Evolutionary conservation across 2,888 invertebrate species (phyloP).

Genomic region (Catocala fraxini): DNA sequence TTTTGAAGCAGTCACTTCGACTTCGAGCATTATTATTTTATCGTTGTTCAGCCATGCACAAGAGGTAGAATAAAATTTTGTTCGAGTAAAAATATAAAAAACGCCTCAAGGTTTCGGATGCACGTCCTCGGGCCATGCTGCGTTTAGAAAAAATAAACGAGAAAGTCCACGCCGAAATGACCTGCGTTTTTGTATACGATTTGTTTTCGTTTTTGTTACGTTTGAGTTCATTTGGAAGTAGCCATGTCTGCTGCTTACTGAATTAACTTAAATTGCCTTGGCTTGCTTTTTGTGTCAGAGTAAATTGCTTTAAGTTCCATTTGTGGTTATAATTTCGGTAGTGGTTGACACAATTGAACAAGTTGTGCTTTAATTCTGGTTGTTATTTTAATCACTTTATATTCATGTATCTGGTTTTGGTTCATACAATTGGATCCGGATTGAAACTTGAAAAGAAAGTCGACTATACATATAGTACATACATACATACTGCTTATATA

Average conservation of each 20-base stretch:
- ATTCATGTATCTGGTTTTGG: background rate
- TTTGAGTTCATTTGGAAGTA: slow-evolving; percentile 87
- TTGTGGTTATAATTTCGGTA: slow-evolving; percentile 65
- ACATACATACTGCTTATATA: too few relatives aligned
- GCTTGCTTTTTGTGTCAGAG: slow-evolving; percentile 68
- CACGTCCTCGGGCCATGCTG: slow-evolving; percentile 80
- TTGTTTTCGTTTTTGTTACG: slow-evolving; percentile 87
- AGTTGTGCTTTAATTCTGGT: slow-evolving; percentile 40
- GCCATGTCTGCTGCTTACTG: slow-evolving; percentile 85
- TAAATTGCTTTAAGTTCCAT: slow-evolving; percentile 70
- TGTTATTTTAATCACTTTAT: slow-evolving; percentile 15
- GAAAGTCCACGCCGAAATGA: slow-evolving; percentile 84
- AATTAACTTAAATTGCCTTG: slow-evolving; percentile 84
- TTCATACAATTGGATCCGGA: background rate
- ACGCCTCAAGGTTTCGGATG: slow-evolving; percentile 81
- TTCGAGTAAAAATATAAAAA: slow-evolving; percentile 72
- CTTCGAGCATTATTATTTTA: slow-evolving; percentile 82
- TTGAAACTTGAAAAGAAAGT: too few relatives aligned
- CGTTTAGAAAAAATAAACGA: slow-evolving; percentile 84
- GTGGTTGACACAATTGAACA: slow-evolving; percentile 53
- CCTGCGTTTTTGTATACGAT: slow-evolving; percentile 86
- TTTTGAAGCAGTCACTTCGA: slow-evolving; percentile 67
- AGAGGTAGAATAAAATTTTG: slow-evolving; percentile 78
- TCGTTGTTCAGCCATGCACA: slow-evolving; percentile 79
- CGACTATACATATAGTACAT: too few relatives aligned